A percentile compares a stretch with the other conserved stretches of the same genome.
Evolutionary conservation across 2,888 invertebrate genomes (phyloP).

Genomic region (Lepidocyrtinus sp.): DNA sequence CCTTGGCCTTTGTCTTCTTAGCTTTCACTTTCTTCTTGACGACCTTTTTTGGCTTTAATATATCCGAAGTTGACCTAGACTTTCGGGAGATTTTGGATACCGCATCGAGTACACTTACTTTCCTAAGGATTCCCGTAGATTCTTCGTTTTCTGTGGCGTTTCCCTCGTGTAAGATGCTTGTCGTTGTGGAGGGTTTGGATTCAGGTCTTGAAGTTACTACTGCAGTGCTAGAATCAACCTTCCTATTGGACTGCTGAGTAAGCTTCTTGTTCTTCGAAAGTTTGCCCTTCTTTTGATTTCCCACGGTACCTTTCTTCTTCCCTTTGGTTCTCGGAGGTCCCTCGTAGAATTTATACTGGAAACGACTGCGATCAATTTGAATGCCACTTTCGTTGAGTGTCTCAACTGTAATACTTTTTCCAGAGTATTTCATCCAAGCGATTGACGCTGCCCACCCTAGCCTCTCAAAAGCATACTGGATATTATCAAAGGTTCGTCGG

Average conservation of each 20-base stretch:
- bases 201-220: too few relatives aligned
- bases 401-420: conserved; percentile 45
- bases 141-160: too few relatives aligned
- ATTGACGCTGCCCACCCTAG: conserved; percentile 64
- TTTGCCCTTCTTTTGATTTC: background rate
- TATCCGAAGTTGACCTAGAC: conserved; percentile 26
- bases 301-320: background rate
- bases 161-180: too few relatives aligned
- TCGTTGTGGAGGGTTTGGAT: background rate
- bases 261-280: too few relatives aligned
- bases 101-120: too few relatives aligned
- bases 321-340: conserved; percentile 28
- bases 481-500: conserved; percentile 61
- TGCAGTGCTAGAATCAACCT: too few relatives aligned
- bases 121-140: too few relatives aligned
- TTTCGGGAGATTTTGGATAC: background rate
- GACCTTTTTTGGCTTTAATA: conserved; percentile 6
- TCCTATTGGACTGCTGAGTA: too few relatives aligned
- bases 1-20: too few relatives aligned
- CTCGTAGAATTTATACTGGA: conserved; percentile 50
- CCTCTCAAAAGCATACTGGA: conserved; percentile 63
- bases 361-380: conserved; percentile 39
- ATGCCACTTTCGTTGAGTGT: conserved; percentile 47
- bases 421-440: conserved; percentile 60
- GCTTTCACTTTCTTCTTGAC: background rate